phyloP scores from a whole-genome alignment of 1,140 invertebrate genomes.

The Dendroctonus ponderosae region DNA sequence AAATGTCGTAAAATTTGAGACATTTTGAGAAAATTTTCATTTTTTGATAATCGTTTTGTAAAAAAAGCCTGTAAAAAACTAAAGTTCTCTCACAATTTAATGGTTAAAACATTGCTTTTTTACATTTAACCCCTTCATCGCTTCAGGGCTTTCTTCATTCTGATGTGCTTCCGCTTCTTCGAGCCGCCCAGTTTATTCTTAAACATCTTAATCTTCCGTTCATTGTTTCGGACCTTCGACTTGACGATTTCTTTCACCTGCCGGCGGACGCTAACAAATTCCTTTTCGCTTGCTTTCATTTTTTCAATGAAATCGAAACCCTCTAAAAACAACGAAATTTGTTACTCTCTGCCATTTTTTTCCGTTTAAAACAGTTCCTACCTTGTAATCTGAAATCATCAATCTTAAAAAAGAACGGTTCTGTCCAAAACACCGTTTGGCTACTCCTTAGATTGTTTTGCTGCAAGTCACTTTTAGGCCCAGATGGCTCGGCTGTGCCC shows the following conservation, averaged over 20 bases:
- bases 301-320: slow-evolving; percentile 58
- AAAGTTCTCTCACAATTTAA: too few relatives aligned
- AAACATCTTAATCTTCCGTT: slow-evolving; percentile 55
- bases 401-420: slow-evolving; percentile 59
- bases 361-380: slow-evolving; percentile 37
- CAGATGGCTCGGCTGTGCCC: slow-evolving; percentile 9
- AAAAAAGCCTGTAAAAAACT: too few relatives aligned
- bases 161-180: slow-evolving; percentile 40
- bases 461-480: background rate
- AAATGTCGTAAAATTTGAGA: too few relatives aligned
- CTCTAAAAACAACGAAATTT: slow-evolving; percentile 53
- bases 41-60: too few relatives aligned
- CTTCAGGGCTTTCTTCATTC: slow-evolving; percentile 43
- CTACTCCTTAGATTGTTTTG: slow-evolving; percentile 5
- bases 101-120: too few relatives aligned
- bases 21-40: too few relatives aligned
- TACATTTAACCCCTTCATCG: slow-evolving; percentile 10
- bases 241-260: slow-evolving; percentile 61
- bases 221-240: slow-evolving; percentile 60
- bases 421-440: slow-evolving; percentile 50
- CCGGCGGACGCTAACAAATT: slow-evolving; percentile 52
- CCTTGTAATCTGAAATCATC: slow-evolving; percentile 59
- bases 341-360: background rate
- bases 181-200: slow-evolving; percentile 45
- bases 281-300: slow-evolving; percentile 37